phyloP scores from a whole-genome alignment of 2,113 vertebrate genomes.

The Periophthalmodon schlosseri region DNA sequence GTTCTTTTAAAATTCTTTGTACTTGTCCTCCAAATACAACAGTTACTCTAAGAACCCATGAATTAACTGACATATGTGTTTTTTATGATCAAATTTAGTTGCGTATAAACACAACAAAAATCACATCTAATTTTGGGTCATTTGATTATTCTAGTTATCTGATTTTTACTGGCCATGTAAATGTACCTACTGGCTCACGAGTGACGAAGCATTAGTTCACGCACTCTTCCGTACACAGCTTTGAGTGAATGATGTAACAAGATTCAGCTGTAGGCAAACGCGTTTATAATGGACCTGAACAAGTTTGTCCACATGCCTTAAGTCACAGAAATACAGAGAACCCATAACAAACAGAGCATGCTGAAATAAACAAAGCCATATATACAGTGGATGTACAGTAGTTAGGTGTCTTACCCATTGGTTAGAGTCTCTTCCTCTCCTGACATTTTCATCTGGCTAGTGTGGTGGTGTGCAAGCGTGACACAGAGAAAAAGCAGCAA shows the following conservation, averaged over 20 bases:
- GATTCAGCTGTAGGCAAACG: constrained; percentile 3
- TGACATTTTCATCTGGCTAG: constrained; percentile 81
- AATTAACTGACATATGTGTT: too few species aligned
- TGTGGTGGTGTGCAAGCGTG: constrained; percentile 29
- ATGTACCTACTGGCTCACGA: constrained; percentile 2
- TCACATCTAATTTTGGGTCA: too few species aligned
- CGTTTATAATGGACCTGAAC: constrained; percentile 11
- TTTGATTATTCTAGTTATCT: too few species aligned
- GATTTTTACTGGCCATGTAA: too few species aligned
- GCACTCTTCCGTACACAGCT: constrained; percentile 11
- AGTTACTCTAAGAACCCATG: too few species aligned
- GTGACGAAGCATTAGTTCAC: constrained; percentile 50
- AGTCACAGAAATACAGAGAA: not conserved
- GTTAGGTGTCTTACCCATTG: constrained; percentile 71
- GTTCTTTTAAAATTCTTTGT: too few species aligned
- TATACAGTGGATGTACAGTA: not conserved
- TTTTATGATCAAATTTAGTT: too few species aligned
- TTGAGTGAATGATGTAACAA: constrained; percentile 2
- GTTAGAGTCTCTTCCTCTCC: constrained; percentile 70
- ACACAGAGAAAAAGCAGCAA: constrained; percentile 20
- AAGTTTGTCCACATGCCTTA: constrained; percentile 58
- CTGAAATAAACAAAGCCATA: not conserved
- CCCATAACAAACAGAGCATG: constrained; percentile 5
- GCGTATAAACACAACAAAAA: too few species aligned
- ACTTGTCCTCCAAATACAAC: too few species aligned